These are phyloP conservation scores for Protomyctophum bolini DNA, from an alignment of 2,113 vertebrate species.

Conservation along the genomic window DNA sequence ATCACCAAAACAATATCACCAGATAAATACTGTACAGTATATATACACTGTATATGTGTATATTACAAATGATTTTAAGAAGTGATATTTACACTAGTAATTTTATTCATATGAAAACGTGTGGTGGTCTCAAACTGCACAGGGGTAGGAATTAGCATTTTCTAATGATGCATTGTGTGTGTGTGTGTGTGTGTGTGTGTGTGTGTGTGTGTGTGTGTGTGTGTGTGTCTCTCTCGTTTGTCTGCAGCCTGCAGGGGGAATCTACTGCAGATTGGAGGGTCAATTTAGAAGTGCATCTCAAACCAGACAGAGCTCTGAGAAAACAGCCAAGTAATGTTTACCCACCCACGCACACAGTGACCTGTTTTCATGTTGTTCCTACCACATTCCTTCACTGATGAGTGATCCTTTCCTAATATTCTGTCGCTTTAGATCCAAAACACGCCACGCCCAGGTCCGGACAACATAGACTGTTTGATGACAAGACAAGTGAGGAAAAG, in stretches of 20 bases:
- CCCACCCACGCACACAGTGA: conserved; percentile 7
- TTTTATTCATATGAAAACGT: background rate
- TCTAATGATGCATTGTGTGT: conserved; percentile 19
- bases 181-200: conserved; percentile 19
- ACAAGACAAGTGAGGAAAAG: background rate
- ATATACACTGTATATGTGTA: too few relatives aligned
- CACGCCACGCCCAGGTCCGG: conserved; percentile 65
- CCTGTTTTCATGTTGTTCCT: background rate
- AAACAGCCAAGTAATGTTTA: conserved; percentile 71
- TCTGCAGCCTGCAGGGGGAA: conserved; percentile 85
- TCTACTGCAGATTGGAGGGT: conserved; percentile 91
- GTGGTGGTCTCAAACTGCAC: too few relatives aligned
- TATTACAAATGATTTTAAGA: background rate
- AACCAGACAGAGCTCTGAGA: conserved; percentile 84
- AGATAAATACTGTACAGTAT: too few relatives aligned
- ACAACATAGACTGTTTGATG: conserved; percentile 48
- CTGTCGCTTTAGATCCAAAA: conserved; percentile 57
- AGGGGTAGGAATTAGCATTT: background rate
- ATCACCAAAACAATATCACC: too few relatives aligned
- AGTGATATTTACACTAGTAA: background rate
- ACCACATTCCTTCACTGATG: too few relatives aligned
- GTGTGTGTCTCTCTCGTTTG: background rate
- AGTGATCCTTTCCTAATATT: background rate
- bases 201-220: conserved; percentile 12
- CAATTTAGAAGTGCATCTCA: conserved; percentile 86